phyloP scores from a whole-genome alignment of 2,888 invertebrate species.

The Linyphia triangularis region DNA sequence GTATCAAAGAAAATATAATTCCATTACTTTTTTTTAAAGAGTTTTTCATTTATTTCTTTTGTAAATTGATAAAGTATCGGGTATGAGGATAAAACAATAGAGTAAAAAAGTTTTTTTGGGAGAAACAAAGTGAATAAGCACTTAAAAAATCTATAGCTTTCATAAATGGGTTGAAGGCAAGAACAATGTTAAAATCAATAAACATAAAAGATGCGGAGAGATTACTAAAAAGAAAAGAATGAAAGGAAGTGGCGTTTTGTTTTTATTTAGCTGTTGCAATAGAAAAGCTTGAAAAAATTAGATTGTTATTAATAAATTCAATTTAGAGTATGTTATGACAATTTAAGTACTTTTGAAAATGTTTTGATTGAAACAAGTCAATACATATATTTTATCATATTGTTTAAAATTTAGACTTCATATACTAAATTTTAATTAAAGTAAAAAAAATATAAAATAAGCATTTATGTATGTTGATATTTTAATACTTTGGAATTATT shows the following conservation, averaged over 20 bases:
- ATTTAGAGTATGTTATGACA: background rate
- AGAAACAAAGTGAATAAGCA: slow-evolving; percentile 36
- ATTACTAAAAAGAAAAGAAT: background rate
- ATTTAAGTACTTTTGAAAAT: background rate
- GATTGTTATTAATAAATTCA: background rate
- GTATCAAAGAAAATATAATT: slow-evolving; percentile 36
- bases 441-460: too few species aligned
- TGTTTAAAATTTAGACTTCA: too few species aligned
- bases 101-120: slow-evolving; percentile 19
- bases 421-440: too few species aligned
- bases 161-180: slow-evolving; percentile 31
- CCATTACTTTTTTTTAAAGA: slow-evolving; percentile 13
- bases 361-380: background rate
- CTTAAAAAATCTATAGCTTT: slow-evolving; percentile 47
- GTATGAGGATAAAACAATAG: slow-evolving; percentile 25
- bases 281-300: background rate
- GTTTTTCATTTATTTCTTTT: slow-evolving; percentile 31
- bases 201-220: slow-evolving; percentile 7
- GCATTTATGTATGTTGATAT: too few species aligned
- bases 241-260: background rate
- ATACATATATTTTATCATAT: background rate
- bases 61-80: slow-evolving; percentile 36
- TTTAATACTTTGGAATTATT: too few species aligned
- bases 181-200: slow-evolving; percentile 38
- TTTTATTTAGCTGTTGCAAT: background rate